phyloP scores from a whole-genome alignment of 2,797 vertebrate genomes.

The Xyrichtys novacula region DNA sequence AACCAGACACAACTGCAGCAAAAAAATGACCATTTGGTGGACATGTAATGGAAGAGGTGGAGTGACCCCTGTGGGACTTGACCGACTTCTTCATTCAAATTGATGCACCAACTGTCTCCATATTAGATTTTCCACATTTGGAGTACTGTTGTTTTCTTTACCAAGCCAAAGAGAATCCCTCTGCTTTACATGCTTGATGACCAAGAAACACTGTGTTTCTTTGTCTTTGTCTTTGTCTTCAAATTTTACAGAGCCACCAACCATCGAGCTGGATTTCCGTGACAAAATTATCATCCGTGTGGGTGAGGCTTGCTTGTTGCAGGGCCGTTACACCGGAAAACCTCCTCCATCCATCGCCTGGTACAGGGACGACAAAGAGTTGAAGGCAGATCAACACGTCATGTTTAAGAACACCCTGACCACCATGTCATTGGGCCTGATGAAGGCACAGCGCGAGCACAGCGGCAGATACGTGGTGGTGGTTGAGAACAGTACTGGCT shows the following conservation, averaged over 20 bases:
- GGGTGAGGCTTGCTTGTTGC: slow-evolving; percentile 93
- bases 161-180: not conserved
- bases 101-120: too few species aligned
- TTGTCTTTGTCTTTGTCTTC: not conserved
- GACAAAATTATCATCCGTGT: slow-evolving; percentile 94
- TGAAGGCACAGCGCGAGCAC: slow-evolving; percentile 92
- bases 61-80: too few species aligned
- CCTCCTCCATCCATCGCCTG: slow-evolving; percentile 93
- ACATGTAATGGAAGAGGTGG: too few species aligned
- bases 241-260: slow-evolving; percentile 90
- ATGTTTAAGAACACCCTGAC: slow-evolving; percentile 91
- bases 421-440: slow-evolving; percentile 90
- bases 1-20: too few species aligned
- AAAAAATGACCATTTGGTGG: too few species aligned
- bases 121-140: too few species aligned
- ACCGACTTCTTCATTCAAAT: too few species aligned
- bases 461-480: slow-evolving; percentile 95
- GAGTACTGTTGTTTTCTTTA: too few species aligned
- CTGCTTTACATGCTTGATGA: not conserved
- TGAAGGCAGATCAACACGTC: slow-evolving; percentile 90
- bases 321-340: slow-evolving; percentile 94
- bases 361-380: slow-evolving; percentile 90
- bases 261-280: slow-evolving; percentile 96
- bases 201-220: not conserved
- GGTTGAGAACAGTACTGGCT: slow-evolving; percentile 95